Conservation (phyloP, 2,888 invertebrate genomes). For the Pegoplata infirma region DNA sequence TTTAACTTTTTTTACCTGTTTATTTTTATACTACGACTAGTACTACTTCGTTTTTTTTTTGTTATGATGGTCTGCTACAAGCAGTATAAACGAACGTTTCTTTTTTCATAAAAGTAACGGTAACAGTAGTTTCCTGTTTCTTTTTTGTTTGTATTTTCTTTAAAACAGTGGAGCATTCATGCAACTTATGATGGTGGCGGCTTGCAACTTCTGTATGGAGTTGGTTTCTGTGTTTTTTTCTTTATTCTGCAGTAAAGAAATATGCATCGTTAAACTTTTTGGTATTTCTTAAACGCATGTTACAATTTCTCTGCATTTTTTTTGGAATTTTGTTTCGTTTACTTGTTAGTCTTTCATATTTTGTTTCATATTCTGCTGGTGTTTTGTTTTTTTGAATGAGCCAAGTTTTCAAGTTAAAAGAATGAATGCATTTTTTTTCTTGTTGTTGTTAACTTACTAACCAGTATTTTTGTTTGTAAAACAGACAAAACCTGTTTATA, state of each 20-base stretch:
- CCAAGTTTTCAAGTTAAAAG: not conserved
- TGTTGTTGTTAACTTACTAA: too few relatives aligned
- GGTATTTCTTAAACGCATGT: conserved; percentile 36
- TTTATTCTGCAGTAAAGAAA: conserved; percentile 16
- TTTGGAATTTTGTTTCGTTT: not conserved
- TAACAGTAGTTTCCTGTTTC: conserved; percentile 60
- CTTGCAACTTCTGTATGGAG: conserved; percentile 9
- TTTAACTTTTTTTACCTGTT: too few relatives aligned
- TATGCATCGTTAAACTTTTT: conserved; percentile 49
- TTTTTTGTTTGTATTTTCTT: not conserved
- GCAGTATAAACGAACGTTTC: conserved; percentile 26
- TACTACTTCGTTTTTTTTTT: too few relatives aligned
- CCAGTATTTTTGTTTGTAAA: not conserved
- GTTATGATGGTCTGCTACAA: conserved; percentile 4
- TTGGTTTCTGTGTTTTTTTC: too few relatives aligned
- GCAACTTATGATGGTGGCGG: not conserved
- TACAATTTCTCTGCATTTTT: conserved; percentile 47
- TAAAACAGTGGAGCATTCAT: not conserved
- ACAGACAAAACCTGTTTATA: not conserved
- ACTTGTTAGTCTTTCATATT: conserved; percentile 1
- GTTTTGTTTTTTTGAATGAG: not conserved
- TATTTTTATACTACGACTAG: too few relatives aligned
- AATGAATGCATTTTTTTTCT: not conserved
- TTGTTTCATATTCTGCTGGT: not conserved
- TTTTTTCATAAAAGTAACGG: conserved; percentile 47